Base-by-base conservation (phyloP, 1,140 invertebrate species). In the Drosophila auraria region DNA sequence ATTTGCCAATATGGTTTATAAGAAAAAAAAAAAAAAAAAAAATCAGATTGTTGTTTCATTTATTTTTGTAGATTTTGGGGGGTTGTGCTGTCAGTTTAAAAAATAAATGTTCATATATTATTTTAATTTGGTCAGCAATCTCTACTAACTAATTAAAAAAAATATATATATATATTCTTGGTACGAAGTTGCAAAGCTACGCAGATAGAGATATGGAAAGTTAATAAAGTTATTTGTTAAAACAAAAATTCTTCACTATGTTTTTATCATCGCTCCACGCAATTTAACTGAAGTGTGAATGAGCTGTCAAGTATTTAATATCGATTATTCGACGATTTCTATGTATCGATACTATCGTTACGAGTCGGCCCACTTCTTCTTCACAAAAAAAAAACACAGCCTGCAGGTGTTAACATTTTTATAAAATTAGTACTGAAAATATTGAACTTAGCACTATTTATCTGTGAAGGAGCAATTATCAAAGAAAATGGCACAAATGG, bases 401-500 rank as follows among this genome's bases (percentile, higher is more conserved):
- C 61, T 30, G 71, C 83, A 87, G 80, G 66, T 87, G 84, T 89
- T 84, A 9, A 49, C 25, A 50, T 23, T 69, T 84, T 61, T 42
- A 36, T 17, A 25, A 61, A 84, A 76, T 81, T 74, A 33, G 9
- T 44, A 49, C 23, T 20, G 30, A 73, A 77, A 61, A 27, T 25
- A 33, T 49, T 25, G 3, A 14, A 44, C 25, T 42, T 38, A 40
- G 27, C 11, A 12, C 8, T 47, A 20, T 51, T 25, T 33, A 27
- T 49, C 36, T n/a, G 44, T 44, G 14, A 73, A 73, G 2, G 1
- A 60, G 27, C 5, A 42, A 50, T 14, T 40, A 38, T 20, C 6
- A 27, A 53, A 12, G 15, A 77, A 80, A 80, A 93, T 93, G 87
- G 90, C 86, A 42, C 78, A 82, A 92, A 93, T 93, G 86, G 92